These are phyloP conservation scores for Nebria ingens DNA, from an alignment of 1,140 invertebrate genomes.

Conservation along the genomic window DNA sequence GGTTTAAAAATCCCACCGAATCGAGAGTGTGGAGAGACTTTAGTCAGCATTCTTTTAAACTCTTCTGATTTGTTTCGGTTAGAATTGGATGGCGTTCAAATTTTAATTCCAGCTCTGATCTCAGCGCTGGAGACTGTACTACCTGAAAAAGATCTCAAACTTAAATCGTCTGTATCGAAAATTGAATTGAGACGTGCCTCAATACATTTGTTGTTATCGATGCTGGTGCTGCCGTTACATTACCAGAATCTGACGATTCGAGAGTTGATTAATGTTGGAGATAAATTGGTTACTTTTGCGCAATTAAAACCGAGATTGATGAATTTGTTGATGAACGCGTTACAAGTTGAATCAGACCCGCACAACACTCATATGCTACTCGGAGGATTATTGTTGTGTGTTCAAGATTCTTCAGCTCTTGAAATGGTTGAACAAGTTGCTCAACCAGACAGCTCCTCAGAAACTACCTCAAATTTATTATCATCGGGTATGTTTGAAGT, in stretches of 20 bases:
- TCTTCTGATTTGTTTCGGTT: conserved; percentile 72
- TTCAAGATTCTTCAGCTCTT: conserved; percentile 70
- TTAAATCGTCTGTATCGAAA: conserved; percentile 54
- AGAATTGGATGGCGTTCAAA: conserved; percentile 86
- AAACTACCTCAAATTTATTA: conserved; percentile 53
- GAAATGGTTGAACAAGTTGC: conserved; percentile 60
- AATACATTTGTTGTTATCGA: conserved; percentile 80
- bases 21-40: conserved; percentile 57
- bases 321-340: conserved; percentile 74
- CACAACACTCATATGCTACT: conserved; percentile 84
- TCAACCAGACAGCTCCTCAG: conserved; percentile 40
- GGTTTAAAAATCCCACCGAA: conserved; percentile 60
- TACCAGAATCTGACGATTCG: conserved; percentile 74
- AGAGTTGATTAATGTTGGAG: conserved; percentile 46
- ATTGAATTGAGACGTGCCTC: conserved; percentile 78
- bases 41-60: conserved; percentile 71
- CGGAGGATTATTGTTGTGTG: conserved; percentile 65
- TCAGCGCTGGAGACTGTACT: conserved; percentile 71
- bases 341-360: conserved; percentile 78
- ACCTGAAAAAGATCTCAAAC: conserved; percentile 58
- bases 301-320: conserved; percentile 73
- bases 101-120: conserved; percentile 81
- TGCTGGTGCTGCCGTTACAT: conserved; percentile 83
- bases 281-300: conserved; percentile 54
- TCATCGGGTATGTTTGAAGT: conserved; percentile 55